phyloP scores from a whole-genome alignment of 2,888 invertebrate genomes.

The Frankliniella intonsa region DNA sequence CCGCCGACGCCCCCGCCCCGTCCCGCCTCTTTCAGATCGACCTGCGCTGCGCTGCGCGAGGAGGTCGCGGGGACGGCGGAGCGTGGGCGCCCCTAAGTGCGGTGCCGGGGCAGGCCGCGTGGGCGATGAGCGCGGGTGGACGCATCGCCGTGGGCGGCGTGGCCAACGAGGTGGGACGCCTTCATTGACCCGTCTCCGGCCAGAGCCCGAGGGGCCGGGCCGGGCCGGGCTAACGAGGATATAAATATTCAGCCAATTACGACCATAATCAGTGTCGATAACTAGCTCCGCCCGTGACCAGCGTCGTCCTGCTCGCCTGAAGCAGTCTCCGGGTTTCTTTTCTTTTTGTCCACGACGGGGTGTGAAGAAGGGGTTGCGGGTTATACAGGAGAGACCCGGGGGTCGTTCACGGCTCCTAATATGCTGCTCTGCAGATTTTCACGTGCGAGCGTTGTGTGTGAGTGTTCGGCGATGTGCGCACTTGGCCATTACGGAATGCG shows the following conservation, averaged over 20 bases:
- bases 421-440: not conserved
- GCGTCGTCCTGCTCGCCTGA: not conserved
- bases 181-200: not conserved
- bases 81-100: too few species aligned
- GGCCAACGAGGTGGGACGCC: not conserved
- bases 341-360: not conserved
- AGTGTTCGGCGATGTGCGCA: not conserved
- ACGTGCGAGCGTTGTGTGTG: not conserved
- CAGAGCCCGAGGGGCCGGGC: too few species aligned
- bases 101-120: too few species aligned
- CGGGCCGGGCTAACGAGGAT: not conserved
- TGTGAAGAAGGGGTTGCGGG: not conserved
- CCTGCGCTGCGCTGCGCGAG: not conserved
- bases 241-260: conserved; percentile 16
- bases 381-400: not conserved
- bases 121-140: too few species aligned
- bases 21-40: not conserved
- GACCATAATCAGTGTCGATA: too few species aligned
- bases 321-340: not conserved
- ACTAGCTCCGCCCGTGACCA: too few species aligned
- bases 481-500: not conserved
- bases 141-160: not conserved
- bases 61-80: not conserved
- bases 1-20: too few species aligned
- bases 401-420: not conserved